Evolutionary conservation across 37 sponge, comb jelly and placozoan genomes (phyloP).

Genomic region (Halichondria panicea): DNA sequence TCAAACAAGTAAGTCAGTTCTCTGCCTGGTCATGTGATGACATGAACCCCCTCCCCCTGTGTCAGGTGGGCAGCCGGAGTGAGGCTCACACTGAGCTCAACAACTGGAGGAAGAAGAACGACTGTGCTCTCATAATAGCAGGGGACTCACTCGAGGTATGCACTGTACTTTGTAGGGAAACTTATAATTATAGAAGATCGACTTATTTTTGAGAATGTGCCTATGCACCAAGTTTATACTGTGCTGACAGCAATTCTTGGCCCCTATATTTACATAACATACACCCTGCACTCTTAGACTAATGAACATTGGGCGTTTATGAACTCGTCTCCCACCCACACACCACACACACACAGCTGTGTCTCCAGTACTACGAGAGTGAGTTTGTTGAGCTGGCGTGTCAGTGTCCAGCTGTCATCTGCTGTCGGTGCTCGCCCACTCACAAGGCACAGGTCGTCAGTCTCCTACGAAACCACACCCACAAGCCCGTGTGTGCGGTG

Average conservation of each 20-base stretch:
- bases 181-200: not conserved
- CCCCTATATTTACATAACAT: too few relatives aligned
- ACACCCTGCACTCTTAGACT: too few relatives aligned
- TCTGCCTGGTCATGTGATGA: too few relatives aligned
- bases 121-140: slow-evolving; percentile 72
- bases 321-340: not conserved
- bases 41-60: too few relatives aligned
- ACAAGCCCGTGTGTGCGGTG: slow-evolving; percentile 80
- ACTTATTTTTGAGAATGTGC: not conserved
- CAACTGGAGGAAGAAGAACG: slow-evolving; percentile 79
- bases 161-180: not conserved
- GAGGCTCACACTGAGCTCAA: slow-evolving; percentile 80
- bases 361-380: slow-evolving; percentile 70
- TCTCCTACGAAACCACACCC: slow-evolving; percentile 75
- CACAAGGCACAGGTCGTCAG: slow-evolving; percentile 90
- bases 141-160: slow-evolving; percentile 76
- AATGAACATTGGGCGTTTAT: too few relatives aligned
- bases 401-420: slow-evolving; percentile 85
- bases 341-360: slow-evolving; percentile 43
- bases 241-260: not conserved
- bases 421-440: slow-evolving; percentile 93
- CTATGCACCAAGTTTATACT: not conserved
- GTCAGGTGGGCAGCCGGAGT: slow-evolving; percentile 58
- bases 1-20: slow-evolving; percentile 78
- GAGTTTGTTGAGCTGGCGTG: slow-evolving; percentile 94